Base-by-base conservation (phyloP, 1,140 invertebrate genomes). In the Drosophila asahinai region DNA sequence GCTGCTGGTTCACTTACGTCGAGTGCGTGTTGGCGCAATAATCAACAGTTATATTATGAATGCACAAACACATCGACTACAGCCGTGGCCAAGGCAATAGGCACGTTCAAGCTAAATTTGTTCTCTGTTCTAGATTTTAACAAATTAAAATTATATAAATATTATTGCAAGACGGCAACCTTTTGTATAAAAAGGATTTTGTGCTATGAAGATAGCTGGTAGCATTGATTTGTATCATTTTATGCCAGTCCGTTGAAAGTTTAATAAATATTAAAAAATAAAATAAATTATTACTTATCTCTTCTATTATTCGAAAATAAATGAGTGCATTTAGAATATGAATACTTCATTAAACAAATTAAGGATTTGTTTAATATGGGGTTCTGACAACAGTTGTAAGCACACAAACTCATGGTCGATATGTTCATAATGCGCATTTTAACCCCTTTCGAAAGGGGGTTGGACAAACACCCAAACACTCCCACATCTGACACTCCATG, bases 41-140 rank as follows among this genome's bases (percentile, higher is more conserved):
- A 87, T 89, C 84, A 87, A 87, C 84, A 87, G 84, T 87, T 89
- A 70, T 89, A 84, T 89, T 89, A 87, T 87, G 84, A 87, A 87
- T 87, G 84, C 81, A 89, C 77, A 82, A 80, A 62, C 79, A 83
- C 54, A 78, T 47, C 25, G 58, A 55, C 36, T 6, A 77, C 64
- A 66, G 43, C 54, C 30, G 3, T 1, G 17, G 63, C 15, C 15
- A 19, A 36, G 11, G 17, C 2, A 19, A 6, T 52, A 70, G 17
- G 7, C 5, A 11, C 3, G 8, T 6, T 58, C 2, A 25, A 2
- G 22, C 7, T 4, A 0, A n/a, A 9, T 42, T 19, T n/a, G 1
- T 15, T 14, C 14, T 45, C 9, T n/a, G 6, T n/a, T 42, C n/a
- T 6, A 7, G 6, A 42, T 7, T 5, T 42, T 30, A 30, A n/a